Conservation (phyloP, 1,140 invertebrate genomes). For the Watersipora subatra region DNA sequence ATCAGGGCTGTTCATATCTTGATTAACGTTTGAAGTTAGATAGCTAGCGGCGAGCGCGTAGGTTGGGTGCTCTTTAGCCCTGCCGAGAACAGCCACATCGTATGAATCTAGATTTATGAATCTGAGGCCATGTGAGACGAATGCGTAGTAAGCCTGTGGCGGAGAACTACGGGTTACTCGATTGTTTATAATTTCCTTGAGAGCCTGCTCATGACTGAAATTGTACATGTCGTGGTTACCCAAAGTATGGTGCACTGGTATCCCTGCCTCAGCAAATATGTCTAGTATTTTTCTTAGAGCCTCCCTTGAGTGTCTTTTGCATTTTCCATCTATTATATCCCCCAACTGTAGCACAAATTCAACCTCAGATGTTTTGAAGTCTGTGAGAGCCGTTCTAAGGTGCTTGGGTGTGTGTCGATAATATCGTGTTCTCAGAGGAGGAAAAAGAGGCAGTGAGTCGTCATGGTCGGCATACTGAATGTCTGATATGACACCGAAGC, state of each 20-base stretch:
- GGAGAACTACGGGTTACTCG: no score
- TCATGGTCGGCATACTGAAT: neutral
- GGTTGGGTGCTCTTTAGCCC: neutral
- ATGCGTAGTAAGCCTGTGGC: neutral
- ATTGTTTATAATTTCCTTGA: no score
- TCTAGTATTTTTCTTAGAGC: neutral
- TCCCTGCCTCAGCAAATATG: neutral
- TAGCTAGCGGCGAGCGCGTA: neutral
- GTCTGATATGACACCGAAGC: neutral
- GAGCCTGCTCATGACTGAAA: neutral
- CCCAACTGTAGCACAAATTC: neutral
- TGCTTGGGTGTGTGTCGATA: neutral
- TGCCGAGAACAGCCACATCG: neutral
- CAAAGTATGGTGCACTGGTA: neutral
- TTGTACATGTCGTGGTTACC: neutral
- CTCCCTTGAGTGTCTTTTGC: neutral
- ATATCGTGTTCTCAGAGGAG: no score
- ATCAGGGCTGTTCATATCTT: neutral
- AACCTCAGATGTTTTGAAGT: neutral
- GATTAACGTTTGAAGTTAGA: neutral
- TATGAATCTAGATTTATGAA: neutral
- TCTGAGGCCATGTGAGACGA: neutral
- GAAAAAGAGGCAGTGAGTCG: neutral
- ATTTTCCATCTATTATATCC: neutral
- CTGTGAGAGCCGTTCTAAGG: neutral